phyloP scores from a whole-genome alignment of 92 coral and sea anemone genomes.

The Phenganax subtilis region DNA sequence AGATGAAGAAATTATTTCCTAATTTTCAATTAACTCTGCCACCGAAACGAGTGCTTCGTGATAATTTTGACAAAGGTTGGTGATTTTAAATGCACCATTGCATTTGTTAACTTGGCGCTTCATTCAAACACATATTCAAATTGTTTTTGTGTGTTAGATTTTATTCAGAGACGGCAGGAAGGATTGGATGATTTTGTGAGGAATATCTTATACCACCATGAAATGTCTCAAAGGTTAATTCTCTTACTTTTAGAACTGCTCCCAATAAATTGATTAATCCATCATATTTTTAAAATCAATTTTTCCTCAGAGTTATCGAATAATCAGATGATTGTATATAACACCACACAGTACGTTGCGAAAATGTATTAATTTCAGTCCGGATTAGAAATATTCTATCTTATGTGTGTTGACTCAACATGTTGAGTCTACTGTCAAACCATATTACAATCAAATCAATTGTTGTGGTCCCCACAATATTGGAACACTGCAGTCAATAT shows the following conservation, averaged over 20 bases:
- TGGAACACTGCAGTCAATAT: too few relatives aligned
- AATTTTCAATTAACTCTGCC: slow-evolving; percentile 79
- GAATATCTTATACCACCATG: slow-evolving; percentile 70
- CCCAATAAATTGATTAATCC: too few relatives aligned
- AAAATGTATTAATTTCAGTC: too few relatives aligned
- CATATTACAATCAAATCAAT: too few relatives aligned
- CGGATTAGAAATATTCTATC: too few relatives aligned
- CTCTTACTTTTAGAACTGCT: neutral
- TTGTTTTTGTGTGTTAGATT: slow-evolving; percentile 47
- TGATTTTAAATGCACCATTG: neutral
- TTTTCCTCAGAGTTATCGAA: too few relatives aligned
- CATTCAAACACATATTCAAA: too few relatives aligned
- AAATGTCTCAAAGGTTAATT: slow-evolving; percentile 67
- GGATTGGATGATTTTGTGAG: slow-evolving; percentile 84
- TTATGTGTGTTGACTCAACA: neutral
- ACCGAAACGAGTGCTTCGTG: slow-evolving; percentile 69
- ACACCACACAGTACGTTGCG: too few relatives aligned
- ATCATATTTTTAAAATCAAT: neutral
- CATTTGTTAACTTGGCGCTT: too few relatives aligned
- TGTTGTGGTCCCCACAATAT: too few relatives aligned
- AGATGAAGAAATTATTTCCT: slow-evolving; percentile 73
- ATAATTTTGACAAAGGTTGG: slow-evolving; percentile 85
- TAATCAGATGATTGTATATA: too few relatives aligned
- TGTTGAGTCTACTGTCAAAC: too few relatives aligned
- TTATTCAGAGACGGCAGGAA: slow-evolving; percentile 76